Percentiles rank a stretch among this genome's conserved stretches.
Conservation (phyloP, 2,797 vertebrate species). For the Takifugu ocellatus region DNA sequence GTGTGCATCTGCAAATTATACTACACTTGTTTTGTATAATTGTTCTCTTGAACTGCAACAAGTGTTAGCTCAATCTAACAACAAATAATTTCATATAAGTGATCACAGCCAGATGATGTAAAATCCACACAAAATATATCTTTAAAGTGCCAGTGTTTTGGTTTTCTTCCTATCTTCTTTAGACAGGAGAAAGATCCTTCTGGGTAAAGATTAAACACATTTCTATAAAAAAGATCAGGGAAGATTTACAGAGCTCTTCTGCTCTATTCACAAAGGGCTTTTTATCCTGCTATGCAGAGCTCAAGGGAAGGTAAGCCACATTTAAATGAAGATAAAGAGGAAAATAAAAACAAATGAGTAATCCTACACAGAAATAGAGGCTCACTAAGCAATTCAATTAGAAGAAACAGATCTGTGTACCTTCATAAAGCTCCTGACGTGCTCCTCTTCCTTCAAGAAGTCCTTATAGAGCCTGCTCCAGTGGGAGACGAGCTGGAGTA, state of each 20-base stretch:
- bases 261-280: conserved; percentile 7
- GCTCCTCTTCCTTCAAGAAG: conserved; percentile 92
- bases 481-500: conserved; percentile 92
- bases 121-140: too few species aligned
- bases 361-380: background rate
- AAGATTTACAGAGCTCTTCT: background rate
- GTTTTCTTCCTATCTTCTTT: conserved; percentile 2
- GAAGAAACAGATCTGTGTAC: conserved; percentile 58
- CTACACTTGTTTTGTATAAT: too few species aligned
- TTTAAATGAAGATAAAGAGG: conserved; percentile 18
- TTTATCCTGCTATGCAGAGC: conserved; percentile 18
- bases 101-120: too few species aligned
- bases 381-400: background rate
- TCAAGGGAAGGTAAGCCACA: conserved; percentile 11
- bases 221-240: too few species aligned
- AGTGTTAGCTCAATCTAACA: too few species aligned
- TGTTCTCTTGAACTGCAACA: too few species aligned
- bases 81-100: too few species aligned
- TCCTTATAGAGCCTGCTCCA: conserved; percentile 95
- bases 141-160: background rate
- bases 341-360: conserved; percentile 10
- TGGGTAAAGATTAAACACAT: background rate
- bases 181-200: conserved; percentile 5
- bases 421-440: conserved; percentile 95
- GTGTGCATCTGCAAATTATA: too few species aligned